A percentile compares a stretch with the other conserved stretches of the same genome.
Conservation (phyloP, 23 tunicate genomes). For the Pegea sp. region DNA sequence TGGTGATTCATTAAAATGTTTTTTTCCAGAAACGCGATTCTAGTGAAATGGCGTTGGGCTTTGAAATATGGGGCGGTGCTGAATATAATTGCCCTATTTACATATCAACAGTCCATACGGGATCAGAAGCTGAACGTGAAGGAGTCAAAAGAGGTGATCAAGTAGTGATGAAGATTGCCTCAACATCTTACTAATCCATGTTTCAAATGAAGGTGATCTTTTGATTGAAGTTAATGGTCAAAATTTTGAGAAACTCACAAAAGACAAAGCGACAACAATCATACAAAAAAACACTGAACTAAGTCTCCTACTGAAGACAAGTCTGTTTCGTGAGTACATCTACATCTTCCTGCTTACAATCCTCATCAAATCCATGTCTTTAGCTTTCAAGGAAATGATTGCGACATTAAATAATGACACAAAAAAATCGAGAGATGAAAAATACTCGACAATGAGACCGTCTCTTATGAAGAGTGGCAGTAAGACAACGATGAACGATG, state of each 20-base stretch:
- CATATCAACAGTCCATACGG: conserved; percentile 24
- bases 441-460: too few relatives aligned
- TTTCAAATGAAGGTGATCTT: conserved; percentile 76
- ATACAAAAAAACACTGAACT: conserved; percentile 64
- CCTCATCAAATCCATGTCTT: background rate
- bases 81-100: conserved; percentile 62
- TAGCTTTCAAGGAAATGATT: conserved; percentile 89
- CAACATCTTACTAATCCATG: too few relatives aligned
- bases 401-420: conserved; percentile 33
- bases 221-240: conserved; percentile 77
- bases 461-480: too few relatives aligned
- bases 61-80: conserved; percentile 62
- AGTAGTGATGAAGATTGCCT: too few relatives aligned
- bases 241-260: conserved; percentile 75
- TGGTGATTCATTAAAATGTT: too few relatives aligned
- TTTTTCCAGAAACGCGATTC: conserved; percentile 46
- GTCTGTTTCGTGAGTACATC: conserved; percentile 55
- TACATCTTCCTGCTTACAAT: background rate
- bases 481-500: too few relatives aligned
- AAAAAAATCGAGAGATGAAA: conserved; percentile 1
- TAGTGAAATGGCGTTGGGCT: conserved; percentile 40
- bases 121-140: conserved; percentile 40
- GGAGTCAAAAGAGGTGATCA: conserved; percentile 99
- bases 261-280: conserved; percentile 46
- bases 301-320: conserved; percentile 32